These are phyloP conservation scores for Spodoptera litura DNA, from an alignment of 1,140 invertebrate species.

Conservation along the genomic window DNA sequence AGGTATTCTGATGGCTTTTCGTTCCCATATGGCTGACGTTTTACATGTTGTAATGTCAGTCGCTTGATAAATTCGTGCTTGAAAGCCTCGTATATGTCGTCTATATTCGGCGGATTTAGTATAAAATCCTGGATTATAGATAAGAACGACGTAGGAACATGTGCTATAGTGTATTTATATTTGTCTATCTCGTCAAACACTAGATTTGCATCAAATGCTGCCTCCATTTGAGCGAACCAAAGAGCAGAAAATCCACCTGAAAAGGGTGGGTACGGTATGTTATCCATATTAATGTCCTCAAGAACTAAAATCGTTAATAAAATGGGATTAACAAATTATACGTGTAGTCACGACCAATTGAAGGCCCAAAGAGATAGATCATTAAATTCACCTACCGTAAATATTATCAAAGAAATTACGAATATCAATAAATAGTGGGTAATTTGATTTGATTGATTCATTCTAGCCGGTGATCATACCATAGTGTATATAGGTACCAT, in stretches of 20 bases:
- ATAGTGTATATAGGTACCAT: too few relatives aligned
- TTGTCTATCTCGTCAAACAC: background rate
- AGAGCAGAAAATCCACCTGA: background rate
- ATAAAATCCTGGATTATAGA: background rate
- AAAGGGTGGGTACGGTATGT: slow-evolving; percentile 7
- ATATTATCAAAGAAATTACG: too few relatives aligned
- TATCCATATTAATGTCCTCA: background rate
- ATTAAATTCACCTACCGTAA: too few relatives aligned
- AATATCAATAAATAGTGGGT: too few relatives aligned
- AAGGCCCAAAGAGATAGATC: too few relatives aligned
- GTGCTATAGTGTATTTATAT: background rate
- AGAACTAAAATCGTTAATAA: background rate
- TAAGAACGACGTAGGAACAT: background rate
- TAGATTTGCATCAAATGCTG: background rate
- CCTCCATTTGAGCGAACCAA: slow-evolving; percentile 26
- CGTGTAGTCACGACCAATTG: too few relatives aligned
- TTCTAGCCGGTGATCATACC: too few relatives aligned
- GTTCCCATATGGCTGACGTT: too few relatives aligned
- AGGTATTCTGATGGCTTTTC: slow-evolving; percentile 10
- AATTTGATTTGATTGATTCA: too few relatives aligned
- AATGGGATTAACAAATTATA: too few relatives aligned
- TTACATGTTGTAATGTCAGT: background rate
- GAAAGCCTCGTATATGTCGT: background rate
- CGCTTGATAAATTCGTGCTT: slow-evolving; percentile 29
- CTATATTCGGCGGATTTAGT: background rate